Evolutionary conservation across 2,113 vertebrate species (phyloP), one percentile per base, ranked within the genome.

Genomic region (Morone chrysops): DNA sequence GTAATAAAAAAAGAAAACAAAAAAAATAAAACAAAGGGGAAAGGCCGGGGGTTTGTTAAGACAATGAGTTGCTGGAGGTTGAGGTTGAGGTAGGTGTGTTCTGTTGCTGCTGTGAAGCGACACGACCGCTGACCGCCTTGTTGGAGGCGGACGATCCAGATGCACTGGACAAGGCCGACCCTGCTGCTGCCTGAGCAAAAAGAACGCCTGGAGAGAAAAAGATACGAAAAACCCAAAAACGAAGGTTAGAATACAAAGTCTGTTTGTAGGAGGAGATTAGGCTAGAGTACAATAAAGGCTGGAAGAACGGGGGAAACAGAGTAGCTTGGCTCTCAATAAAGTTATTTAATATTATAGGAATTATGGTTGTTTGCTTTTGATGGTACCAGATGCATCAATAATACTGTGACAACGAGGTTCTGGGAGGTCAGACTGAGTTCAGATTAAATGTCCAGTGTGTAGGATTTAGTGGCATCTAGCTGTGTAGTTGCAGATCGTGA

Each of bases 181-280:
- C 96, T 0, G 96, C 92, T 12, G 96, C 93, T 11, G 96, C 95
- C 95, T 99, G 98, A 78, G 97, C 97, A 38, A 97, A 99, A 77
- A 99, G 95, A 84, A 99, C 97, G 82, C 98, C 98, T 99, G 72
- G 4, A 57, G 5, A 60, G 65, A 48, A 89, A 82, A 89, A 56
- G 53, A 85, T 0, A 76, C 6, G 59, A 67, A 8, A 41, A 17
- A 17, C 7, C 13, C 20, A 76, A 9, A 59, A 50, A 40, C n/a
- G 4, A 25, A 56, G 18, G 75, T 72, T 1, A 63, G 40, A 69
- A 72, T 3, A 68, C 14, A 59, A 41, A 50, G 4, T n/a, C 6
- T 43, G 4, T 1, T 11, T 38, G 31, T 13, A 51, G 17, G 18
- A 69, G 67, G 47, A 12, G 48, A n/a, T 69, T 50, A 41, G 20